Evolutionary conservation across 2,797 vertebrate species (phyloP).

Genomic region (Anguilla pacifica): DNA sequence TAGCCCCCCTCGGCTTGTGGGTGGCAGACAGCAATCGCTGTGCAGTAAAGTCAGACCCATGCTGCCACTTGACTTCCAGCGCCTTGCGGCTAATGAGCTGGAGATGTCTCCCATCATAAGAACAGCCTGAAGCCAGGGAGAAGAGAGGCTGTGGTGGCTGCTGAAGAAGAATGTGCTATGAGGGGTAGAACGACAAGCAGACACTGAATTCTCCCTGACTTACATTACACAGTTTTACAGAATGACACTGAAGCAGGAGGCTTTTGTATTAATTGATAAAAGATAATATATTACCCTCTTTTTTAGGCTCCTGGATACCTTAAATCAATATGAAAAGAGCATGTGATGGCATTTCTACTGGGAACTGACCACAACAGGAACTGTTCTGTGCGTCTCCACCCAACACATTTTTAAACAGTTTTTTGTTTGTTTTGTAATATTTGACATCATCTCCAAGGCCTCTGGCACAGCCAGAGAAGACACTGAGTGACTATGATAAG

Average conservation of each 20-base stretch:
- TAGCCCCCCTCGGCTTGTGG: neutral
- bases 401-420: neutral
- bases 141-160: neutral
- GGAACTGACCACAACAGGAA: neutral
- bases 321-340: neutral
- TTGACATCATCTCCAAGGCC: constrained; percentile 1
- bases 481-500: neutral
- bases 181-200: neutral
- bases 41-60: neutral
- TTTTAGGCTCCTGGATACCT: neutral
- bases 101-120: neutral
- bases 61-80: neutral
- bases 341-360: neutral
- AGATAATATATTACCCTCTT: neutral
- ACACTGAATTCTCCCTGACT: neutral
- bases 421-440: neutral
- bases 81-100: neutral
- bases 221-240: neutral
- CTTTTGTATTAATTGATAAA: neutral
- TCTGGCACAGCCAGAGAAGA: neutral
- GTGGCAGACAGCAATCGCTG: neutral
- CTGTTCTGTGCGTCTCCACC: neutral
- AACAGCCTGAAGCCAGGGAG: neutral
- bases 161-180: neutral
- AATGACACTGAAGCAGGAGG: neutral